phyloP scores from a whole-genome alignment of 2,113 vertebrate species.

The Erythrocebus patas region DNA sequence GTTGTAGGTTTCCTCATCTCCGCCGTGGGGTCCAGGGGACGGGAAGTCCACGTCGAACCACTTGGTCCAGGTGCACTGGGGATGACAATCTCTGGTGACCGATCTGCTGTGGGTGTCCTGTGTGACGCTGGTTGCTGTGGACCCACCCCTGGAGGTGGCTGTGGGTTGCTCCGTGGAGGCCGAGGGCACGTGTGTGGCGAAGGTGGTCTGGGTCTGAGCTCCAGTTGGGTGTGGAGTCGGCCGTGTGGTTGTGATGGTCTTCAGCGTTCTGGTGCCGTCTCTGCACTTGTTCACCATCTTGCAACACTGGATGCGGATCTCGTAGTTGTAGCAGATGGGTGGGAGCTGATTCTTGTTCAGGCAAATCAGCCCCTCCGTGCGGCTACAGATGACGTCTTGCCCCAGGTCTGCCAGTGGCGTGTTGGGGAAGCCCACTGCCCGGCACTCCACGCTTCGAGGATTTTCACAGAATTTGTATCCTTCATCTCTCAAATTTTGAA shows the following conservation, averaged over 20 bases:
- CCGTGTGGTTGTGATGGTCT: rapidly evolving
- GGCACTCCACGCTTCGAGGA: conserved; percentile 61
- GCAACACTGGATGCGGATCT: conserved; percentile 83
- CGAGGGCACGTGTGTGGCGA: rapidly evolving
- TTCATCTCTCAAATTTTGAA: conserved; percentile 48
- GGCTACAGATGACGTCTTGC: conserved; percentile 71
- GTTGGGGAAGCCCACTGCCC: conserved; percentile 61
- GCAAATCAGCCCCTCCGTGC: conserved; percentile 73
- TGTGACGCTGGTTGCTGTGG: conserved; percentile 44
- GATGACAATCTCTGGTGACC: background rate
- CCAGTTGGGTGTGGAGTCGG: rapidly evolving
- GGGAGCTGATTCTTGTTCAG: conserved; percentile 77
- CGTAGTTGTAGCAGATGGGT: conserved; percentile 79
- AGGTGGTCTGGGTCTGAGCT: rapidly evolving
- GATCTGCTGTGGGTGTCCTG: background rate
- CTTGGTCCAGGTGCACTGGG: conserved; percentile 70
- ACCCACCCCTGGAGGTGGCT: background rate
- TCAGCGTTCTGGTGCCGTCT: rapidly evolving
- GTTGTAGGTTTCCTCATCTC: conserved; percentile 78
- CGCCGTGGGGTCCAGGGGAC: background rate
- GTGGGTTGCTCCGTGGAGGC: background rate
- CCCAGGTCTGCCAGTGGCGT: background rate
- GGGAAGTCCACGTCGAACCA: conserved; percentile 81
- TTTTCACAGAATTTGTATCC: conserved; percentile 75
- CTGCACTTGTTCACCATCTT: background rate